phyloP scores from a whole-genome alignment of 92 coral and sea anemone species.

The Phenganax marumi region DNA sequence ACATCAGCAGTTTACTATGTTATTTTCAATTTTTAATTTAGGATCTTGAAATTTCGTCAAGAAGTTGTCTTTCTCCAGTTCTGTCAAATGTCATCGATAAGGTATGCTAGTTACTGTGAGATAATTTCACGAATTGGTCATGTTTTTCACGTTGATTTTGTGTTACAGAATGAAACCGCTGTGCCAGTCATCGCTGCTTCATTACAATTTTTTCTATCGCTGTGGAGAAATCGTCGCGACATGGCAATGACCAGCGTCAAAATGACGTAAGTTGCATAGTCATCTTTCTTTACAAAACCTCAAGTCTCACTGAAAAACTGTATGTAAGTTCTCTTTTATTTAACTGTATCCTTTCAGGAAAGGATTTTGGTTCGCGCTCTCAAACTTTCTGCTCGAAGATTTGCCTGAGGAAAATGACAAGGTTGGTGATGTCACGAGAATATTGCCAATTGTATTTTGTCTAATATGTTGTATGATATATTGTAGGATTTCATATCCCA shows the following conservation, averaged over 20 bases:
- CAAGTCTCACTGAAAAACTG: neutral
- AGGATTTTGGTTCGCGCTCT: slow-evolving; percentile 15
- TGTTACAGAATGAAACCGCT: slow-evolving; percentile 50
- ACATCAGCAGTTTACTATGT: too few relatives aligned
- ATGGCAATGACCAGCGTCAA: slow-evolving; percentile 80
- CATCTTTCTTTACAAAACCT: neutral
- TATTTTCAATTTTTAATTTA: slow-evolving; percentile 20
- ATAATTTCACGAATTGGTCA: neutral
- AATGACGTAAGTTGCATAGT: slow-evolving; percentile 58
- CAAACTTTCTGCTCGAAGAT: slow-evolving; percentile 17
- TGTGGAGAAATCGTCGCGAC: slow-evolving; percentile 93
- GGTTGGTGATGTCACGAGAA: neutral
- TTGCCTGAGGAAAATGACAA: slow-evolving; percentile 3
- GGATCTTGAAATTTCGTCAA: slow-evolving; percentile 73
- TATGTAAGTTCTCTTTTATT: neutral
- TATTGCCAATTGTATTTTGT: too few relatives aligned
- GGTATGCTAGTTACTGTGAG: slow-evolving; percentile 53
- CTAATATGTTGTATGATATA: neutral
- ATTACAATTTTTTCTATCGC: slow-evolving; percentile 68
- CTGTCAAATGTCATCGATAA: slow-evolving; percentile 67
- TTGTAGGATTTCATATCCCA: slow-evolving; percentile 68
- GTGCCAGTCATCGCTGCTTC: slow-evolving; percentile 78
- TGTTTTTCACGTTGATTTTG: neutral
- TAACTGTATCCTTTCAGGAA: neutral
- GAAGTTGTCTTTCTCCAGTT: slow-evolving; percentile 87